Percentiles rank a stretch among this genome's conserved stretches.
phyloP scores from a whole-genome alignment of 1,140 invertebrate species.

The Pseudomyrmex cubaensis region DNA sequence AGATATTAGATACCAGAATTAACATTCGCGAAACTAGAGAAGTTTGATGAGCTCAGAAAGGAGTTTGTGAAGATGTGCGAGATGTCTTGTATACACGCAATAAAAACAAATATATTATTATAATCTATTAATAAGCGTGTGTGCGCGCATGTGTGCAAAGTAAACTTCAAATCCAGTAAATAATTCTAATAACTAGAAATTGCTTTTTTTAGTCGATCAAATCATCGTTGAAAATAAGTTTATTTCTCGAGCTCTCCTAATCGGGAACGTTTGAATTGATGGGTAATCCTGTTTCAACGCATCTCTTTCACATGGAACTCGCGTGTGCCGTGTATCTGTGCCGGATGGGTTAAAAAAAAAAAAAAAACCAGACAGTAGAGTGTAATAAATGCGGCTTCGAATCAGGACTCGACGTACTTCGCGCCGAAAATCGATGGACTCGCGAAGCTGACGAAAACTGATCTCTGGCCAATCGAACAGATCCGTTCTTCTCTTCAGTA shows the following conservation, averaged over 20 bases:
- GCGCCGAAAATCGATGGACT: slow-evolving; percentile 73
- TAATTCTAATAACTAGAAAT: background rate
- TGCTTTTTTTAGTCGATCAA: background rate
- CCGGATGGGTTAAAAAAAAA: slow-evolving; percentile 24
- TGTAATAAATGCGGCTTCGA: slow-evolving; percentile 76
- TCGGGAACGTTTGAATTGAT: background rate
- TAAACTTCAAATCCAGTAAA: background rate
- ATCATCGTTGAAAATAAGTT: slow-evolving; percentile 1
- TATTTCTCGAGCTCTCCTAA: background rate
- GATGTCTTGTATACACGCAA: too few species aligned
- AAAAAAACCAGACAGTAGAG: slow-evolving; percentile 21
- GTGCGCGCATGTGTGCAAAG: background rate
- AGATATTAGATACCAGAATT: background rate
- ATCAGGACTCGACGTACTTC: slow-evolving; percentile 68
- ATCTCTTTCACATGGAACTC: background rate
- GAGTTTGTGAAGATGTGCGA: too few species aligned
- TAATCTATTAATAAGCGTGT: too few species aligned
- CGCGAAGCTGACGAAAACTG: slow-evolving; percentile 79
- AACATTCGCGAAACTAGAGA: background rate
- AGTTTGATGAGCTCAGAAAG: background rate
- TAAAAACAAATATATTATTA: background rate
- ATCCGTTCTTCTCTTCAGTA: slow-evolving; percentile 12
- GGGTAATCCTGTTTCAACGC: slow-evolving; percentile 9
- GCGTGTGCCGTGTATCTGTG: slow-evolving; percentile 21
- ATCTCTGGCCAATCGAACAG: slow-evolving; percentile 54